Percentiles rank a stretch among this genome's conserved stretches.
phyloP scores from a whole-genome alignment of 2,113 vertebrate species.

The Rhinoptilus africanus region DNA sequence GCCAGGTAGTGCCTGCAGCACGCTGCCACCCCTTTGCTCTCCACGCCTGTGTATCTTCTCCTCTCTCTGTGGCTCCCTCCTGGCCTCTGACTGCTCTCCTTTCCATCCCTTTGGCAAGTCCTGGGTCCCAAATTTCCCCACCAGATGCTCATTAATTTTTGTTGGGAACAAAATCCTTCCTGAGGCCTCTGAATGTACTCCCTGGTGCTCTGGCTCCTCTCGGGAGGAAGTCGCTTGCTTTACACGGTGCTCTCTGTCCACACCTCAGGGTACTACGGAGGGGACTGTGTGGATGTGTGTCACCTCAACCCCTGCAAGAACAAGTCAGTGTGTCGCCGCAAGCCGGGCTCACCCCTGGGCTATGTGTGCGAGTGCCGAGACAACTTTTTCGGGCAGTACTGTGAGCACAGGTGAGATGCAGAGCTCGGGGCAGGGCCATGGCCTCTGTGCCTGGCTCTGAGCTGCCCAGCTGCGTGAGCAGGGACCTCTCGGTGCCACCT shows the following conservation, averaged over 20 bases:
- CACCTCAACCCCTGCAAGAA: constrained; percentile 96
- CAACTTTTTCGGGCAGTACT: constrained; percentile 93
- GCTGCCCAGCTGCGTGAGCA: background rate
- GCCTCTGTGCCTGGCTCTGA: background rate
- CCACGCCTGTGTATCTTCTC: background rate
- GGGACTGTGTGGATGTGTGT: constrained; percentile 87
- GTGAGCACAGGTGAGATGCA: constrained; percentile 88
- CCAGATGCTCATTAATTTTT: background rate
- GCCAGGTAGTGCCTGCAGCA: constrained; percentile 77
- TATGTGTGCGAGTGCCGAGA: constrained; percentile 90
- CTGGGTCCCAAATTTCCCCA: background rate
- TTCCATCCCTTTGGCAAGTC: background rate
- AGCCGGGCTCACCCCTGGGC: constrained; percentile 82
- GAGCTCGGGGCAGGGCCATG: background rate
- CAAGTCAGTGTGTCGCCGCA: constrained; percentile 88
- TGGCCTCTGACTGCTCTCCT: background rate
- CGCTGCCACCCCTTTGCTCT: background rate
- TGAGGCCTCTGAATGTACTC: background rate
- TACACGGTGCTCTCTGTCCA: background rate
- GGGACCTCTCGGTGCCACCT: background rate
- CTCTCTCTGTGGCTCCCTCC: background rate
- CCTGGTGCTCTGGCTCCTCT: background rate
- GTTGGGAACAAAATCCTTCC: background rate
- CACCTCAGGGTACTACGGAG: constrained; percentile 88
- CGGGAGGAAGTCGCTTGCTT: background rate